Base-by-base conservation (phyloP, 2,888 invertebrate species). In the Lasioglossum oenotherae region DNA sequence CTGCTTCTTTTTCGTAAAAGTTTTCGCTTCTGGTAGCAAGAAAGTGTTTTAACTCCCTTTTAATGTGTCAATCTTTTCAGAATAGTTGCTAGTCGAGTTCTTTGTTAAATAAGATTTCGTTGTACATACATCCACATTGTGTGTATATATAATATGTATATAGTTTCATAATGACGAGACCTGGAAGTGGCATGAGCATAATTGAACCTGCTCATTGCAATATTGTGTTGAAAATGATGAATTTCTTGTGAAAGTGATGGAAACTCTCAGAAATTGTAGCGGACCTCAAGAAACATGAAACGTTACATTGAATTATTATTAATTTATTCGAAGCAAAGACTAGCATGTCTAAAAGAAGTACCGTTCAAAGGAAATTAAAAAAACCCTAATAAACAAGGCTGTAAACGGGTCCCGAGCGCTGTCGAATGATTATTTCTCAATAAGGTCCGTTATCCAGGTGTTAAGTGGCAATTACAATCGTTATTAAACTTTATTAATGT, bases 1-100 rank as follows among this genome's bases (percentile, higher is more conserved):
- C 57, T n/a, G 57, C 12, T n/a, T 12, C 12, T 57, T 57, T n/a
- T n/a, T 57, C 12, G 12, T 4, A 57, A 12, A 57, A 57, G n/a
- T 57, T 57, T n/a, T 57, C 53, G 57, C n/a, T 57, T n/a, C 57
- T 12, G 57, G n/a, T 57, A 57, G 57, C n/a, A 57, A 57, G n/a
- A 57, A 57, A n/a, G 57, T 57, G n/a, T 57, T n/a, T 57, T 57
- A 57, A 57, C 57, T 57, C n/a, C 57, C 57, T 57, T n/a, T n/a
- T n/a, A n/a, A 57, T n/a, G 57, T n/a, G 12, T 57, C n/a, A 57
- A 57, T 57, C n/a, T 57, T 57, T 57, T n/a, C 23, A 57, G n/a
- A 57, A 57, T 57, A 57, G n/a, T 12, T 57, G 12, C 10, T 57
- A n/a, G 57, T n/a, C 57, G 12, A 57, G 57, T n/a, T 57, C 57